phyloP scores from a whole-genome alignment of 2,797 vertebrate species.

The Pseudopleuronectes americanus region DNA sequence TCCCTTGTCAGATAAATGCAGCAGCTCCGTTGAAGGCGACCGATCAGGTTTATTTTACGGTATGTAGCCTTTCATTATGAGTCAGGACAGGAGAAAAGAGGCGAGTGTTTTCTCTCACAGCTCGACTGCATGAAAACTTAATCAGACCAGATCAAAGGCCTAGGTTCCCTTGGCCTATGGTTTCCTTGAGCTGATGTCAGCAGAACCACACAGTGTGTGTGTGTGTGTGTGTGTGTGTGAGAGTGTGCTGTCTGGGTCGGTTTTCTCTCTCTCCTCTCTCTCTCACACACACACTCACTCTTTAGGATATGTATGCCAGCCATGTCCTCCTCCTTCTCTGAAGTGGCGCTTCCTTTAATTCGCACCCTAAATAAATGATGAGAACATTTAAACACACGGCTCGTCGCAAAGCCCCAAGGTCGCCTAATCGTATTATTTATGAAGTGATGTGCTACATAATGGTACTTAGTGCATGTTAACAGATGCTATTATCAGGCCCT shows the following conservation, averaged over 20 bases:
- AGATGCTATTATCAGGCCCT: constrained; percentile 99
- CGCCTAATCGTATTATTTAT: constrained; percentile 99
- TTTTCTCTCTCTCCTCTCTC: constrained; percentile 22
- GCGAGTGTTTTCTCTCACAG: constrained; percentile 62
- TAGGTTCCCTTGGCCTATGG: constrained; percentile 63
- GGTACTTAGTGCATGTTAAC: constrained; percentile 99
- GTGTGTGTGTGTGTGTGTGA: constrained; percentile 27
- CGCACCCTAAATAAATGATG: constrained; percentile 99
- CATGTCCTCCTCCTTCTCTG: constrained; percentile 81
- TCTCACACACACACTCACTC: constrained; percentile 40
- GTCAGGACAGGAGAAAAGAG: constrained; percentile 57
- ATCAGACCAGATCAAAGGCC: constrained; percentile 71
- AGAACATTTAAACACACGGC: constrained; percentile 99
- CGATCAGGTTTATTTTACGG: constrained; percentile 44
- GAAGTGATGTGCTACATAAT: constrained; percentile 99
- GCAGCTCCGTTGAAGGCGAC: constrained; percentile 44
- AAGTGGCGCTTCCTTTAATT: constrained; percentile 96
- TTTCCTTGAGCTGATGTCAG: constrained; percentile 74
- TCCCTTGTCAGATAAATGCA: constrained; percentile 70
- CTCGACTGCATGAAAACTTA: constrained; percentile 70
- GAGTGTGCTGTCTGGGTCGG: constrained; percentile 33
- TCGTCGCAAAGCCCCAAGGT: constrained; percentile 95
- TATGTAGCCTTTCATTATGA: constrained; percentile 58
- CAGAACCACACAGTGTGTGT: constrained; percentile 57
- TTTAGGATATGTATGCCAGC: constrained; percentile 89